Percentiles rank a stretch among this genome's conserved stretches.
These are phyloP conservation scores for Cyprinodon brontotheroides DNA, from an alignment of 2,113 vertebrate genomes.

Conservation along the genomic window DNA sequence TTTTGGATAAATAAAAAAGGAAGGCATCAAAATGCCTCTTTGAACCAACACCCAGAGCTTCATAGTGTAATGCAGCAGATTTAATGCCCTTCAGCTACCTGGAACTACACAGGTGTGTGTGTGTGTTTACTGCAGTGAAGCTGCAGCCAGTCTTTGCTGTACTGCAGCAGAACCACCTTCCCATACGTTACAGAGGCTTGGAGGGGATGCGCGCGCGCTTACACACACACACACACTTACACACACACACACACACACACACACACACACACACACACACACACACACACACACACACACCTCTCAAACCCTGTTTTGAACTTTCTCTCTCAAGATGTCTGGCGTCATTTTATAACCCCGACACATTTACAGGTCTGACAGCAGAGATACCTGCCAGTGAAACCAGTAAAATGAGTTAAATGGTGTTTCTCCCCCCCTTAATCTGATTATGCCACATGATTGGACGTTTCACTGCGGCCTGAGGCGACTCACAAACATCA, in stretches of 20 bases:
- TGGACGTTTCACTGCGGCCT: conserved; percentile 39
- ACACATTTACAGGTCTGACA: not conserved
- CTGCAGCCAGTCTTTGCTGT: conserved; percentile 57
- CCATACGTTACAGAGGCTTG: conserved; percentile 37
- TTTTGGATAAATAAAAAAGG: too few species aligned
- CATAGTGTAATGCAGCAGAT: not conserved
- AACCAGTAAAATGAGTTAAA: conserved; percentile 45
- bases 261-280: not conserved
- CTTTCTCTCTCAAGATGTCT: not conserved
- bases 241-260: too few species aligned
- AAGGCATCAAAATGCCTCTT: not conserved
- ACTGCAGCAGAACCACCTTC: conserved; percentile 61
- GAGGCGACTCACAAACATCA: conserved; percentile 8
- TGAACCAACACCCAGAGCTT: not conserved
- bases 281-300: conserved; percentile 22
- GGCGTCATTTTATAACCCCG: not conserved
- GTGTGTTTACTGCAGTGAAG: conserved; percentile 54
- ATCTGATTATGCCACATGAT: conserved; percentile 65
- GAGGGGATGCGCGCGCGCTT: too few species aligned
- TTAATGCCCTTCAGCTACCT: not conserved
- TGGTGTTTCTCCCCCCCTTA: conserved; percentile 26
- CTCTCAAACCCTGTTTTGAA: accelerated
- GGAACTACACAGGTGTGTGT: not conserved
- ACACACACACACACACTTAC: too few species aligned
- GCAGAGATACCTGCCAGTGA: conserved; percentile 20